phyloP scores from a whole-genome alignment of 2,888 invertebrate species.

The Caenorhabditis uteleia region DNA sequence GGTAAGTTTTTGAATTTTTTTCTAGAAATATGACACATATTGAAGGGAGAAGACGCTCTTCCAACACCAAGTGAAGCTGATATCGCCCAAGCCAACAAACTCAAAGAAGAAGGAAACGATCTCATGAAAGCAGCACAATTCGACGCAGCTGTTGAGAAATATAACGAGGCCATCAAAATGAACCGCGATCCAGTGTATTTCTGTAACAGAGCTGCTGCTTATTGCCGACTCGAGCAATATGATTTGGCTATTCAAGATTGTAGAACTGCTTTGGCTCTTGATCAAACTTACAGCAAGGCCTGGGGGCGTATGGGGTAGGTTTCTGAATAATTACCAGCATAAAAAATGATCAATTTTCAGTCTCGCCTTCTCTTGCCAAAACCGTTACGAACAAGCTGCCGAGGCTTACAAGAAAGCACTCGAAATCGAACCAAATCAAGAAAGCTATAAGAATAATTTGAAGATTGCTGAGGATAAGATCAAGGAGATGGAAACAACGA shows the following conservation, averaged over 20 bases:
- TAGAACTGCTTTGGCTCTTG: slow-evolving; percentile 84
- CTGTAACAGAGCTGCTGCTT: slow-evolving; percentile 94
- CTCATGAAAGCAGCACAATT: slow-evolving; percentile 84
- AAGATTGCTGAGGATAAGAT: slow-evolving; percentile 79
- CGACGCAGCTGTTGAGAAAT: slow-evolving; percentile 83
- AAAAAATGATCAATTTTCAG: slow-evolving; percentile 66
- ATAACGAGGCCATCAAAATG: slow-evolving; percentile 86
- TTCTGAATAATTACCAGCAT: neutral
- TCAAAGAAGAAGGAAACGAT: slow-evolving; percentile 78
- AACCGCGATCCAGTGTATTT: slow-evolving; percentile 90
- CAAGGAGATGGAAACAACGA: slow-evolving; percentile 62
- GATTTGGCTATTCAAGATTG: slow-evolving; percentile 87
- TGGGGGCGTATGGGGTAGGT: slow-evolving; percentile 68
- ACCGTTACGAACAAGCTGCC: slow-evolving; percentile 83
- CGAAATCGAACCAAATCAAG: slow-evolving; percentile 89
- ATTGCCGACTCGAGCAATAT: slow-evolving; percentile 86
- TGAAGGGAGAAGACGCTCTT: slow-evolving; percentile 51
- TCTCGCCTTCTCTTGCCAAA: slow-evolving; percentile 83
- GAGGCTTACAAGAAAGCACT: slow-evolving; percentile 86
- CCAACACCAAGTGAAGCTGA: slow-evolving; percentile 69
- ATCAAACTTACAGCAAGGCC: slow-evolving; percentile 86
- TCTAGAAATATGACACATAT: neutral
- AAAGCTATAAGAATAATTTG: slow-evolving; percentile 83
- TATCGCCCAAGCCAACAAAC: slow-evolving; percentile 79
- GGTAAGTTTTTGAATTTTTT: slow-evolving; percentile 20